Evolutionary conservation across 2,888 invertebrate genomes (phyloP), one percentile per base, ranked within the genome.

Genomic region (Crocallis elinguaria): DNA sequence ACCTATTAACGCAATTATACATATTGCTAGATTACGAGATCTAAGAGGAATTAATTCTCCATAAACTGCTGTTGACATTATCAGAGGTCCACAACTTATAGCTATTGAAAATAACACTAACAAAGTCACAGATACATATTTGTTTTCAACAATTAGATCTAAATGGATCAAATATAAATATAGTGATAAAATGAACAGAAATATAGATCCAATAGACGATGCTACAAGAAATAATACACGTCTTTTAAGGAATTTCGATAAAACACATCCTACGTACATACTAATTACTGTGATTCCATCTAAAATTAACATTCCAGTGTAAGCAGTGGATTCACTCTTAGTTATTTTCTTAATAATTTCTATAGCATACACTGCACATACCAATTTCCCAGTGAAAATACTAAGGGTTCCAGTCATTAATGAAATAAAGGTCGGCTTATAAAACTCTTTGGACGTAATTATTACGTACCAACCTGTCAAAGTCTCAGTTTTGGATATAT

Each of bases 321-420:
- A 82, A 0, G 81, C 79, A 0, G 69, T 66, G 0, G 57, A 43
- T 51, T 79, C 75, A 21, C 55, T 69, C 0, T 50, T 36, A 0
- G 76, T 78, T 11, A 81, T 77, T 39, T 71, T 73, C 39, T 73
- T 79, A 14, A 79, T 60, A 19, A 82, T 73, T 51, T 82, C 82
- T 17, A 80, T 59, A 3, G 75, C 77, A 23, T 77, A 82, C 0
- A 78, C 46, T 1, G 70, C 63, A 49, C 65, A 76, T 0, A 77
- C 66, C n/a, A 75, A 42, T 61, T 82, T 82, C 0, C 82, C 82
- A 5, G 69, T 67, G 3, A 57, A 64, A 21, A 67, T 7, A 32
- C 62, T 60, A 0, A 72, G 56, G 5, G 37, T 27, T 4, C 66
- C 64, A 1, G 69, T 58, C 0, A 64, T 13, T 3, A 62, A 1